Base-by-base conservation (phyloP, 1,140 invertebrate species). In the Caenorhabditis brenneri region DNA sequence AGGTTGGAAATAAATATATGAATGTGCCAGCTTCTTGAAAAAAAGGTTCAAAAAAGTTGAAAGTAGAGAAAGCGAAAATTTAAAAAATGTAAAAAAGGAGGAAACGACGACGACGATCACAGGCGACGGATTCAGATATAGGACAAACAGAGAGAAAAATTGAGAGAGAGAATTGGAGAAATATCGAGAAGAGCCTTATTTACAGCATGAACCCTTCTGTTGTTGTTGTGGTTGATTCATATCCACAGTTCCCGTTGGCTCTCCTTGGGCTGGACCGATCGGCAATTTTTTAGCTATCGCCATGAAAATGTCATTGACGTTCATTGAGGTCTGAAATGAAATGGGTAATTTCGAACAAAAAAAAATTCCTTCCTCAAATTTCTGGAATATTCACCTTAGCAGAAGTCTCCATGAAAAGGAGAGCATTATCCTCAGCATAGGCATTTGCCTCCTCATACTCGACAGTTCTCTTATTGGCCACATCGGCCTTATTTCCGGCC, bases 341-440 rank as follows among this genome's bases (percentile, higher is more conserved):
- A n/a, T n/a, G n/a, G n/a, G n/a, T n/a, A n/a, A n/a, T n/a, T n/a
- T n/a, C n/a, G n/a, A n/a, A n/a, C n/a, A n/a, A n/a, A n/a, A n/a
- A n/a, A n/a, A n/a, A n/a, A n/a, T n/a, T n/a, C n/a, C n/a, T n/a
- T n/a, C n/a, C n/a, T n/a, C n/a, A n/a, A n/a, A n/a, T n/a, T n/a
- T n/a, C n/a, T n/a, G n/a, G n/a, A n/a, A n/a, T n/a, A n/a, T n/a
- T n/a, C n/a, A 83, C 82, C 58, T 99, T 99, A 86, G 97, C 97
- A 87, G 97, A 99, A 87, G 97, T 99, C 94, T 99, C 97, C 96
- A 99, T 98, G 92, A 99, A 99, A 83, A 99, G 93, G 88, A 99
- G 94, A 87, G 96, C 96, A 93, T 99, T 98, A 93, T 99, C 97
- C 91, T 99, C 97, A 80, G 97, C 97, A 93, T 99, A 99, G 65